Percentiles rank a stretch among this genome's conserved stretches.
Conservation (phyloP, 1,140 invertebrate species). For the Tetranychus urticae region DNA sequence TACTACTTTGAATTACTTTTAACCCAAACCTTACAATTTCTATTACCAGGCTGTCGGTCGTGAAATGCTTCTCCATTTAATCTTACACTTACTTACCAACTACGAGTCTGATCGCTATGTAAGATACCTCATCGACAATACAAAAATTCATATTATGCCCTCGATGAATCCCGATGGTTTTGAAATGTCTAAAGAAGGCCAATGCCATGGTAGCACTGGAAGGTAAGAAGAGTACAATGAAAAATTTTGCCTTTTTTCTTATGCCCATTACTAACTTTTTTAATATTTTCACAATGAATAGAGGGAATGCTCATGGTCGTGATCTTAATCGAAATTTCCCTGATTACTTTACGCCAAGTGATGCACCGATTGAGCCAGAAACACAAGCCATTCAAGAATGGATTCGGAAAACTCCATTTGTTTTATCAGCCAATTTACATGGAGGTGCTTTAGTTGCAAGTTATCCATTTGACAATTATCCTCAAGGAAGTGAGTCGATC, state of each 20-base stretch:
- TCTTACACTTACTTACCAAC: conserved; percentile 22
- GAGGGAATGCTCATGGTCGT: conserved; percentile 16
- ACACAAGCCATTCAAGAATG: conserved; percentile 21
- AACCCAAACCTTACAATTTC: neutral
- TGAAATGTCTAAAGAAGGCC: conserved; percentile 19
- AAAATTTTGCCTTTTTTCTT: neutral
- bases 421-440: conserved; percentile 29
- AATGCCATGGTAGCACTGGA: conserved; percentile 22
- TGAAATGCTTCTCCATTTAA: conserved; percentile 61
- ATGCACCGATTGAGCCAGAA: conserved; percentile 19
- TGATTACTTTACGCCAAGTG: conserved; percentile 18
- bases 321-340: conserved; percentile 27
- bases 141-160: conserved; percentile 29
- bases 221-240: conserved; percentile 13
- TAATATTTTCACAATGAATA: neutral
- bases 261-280: neutral
- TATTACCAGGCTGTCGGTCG: conserved; percentile 44
- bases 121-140: conserved; percentile 23
- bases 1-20: neutral
- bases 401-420: conserved; percentile 25
- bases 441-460: conserved; percentile 30
- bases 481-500: conserved; percentile 4
- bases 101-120: conserved; percentile 14
- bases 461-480: conserved; percentile 26
- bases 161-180: conserved; percentile 29